These are phyloP conservation scores for Glandiceps talaboti DNA, from an alignment of 53 echinoderm and acorn worm genomes.

Conservation along the genomic window DNA sequence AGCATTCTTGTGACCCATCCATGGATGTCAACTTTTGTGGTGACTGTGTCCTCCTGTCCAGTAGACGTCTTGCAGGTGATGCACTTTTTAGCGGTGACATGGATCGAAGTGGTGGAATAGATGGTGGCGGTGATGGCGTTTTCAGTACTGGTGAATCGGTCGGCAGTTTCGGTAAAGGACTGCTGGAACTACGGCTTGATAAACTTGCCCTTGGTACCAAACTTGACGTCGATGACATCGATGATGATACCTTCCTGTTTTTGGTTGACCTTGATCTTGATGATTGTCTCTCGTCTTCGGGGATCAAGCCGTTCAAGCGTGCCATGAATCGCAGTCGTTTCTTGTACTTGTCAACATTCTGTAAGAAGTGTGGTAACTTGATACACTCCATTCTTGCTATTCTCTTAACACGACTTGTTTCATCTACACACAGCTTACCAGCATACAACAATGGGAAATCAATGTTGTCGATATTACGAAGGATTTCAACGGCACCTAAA, in stretches of 20 bases:
- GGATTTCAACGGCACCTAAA: constrained; percentile 77
- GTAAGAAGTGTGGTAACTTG: constrained; percentile 63
- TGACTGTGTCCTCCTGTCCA: neutral
- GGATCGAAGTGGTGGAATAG: neutral
- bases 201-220: neutral
- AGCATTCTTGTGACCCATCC: neutral
- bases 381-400: constrained; percentile 61
- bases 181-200: neutral
- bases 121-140: neutral
- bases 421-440: constrained; percentile 63
- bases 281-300: neutral
- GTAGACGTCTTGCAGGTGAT: neutral
- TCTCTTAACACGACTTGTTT: constrained; percentile 50
- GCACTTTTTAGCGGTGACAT: neutral
- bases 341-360: constrained; percentile 39
- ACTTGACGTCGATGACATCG: neutral
- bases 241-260: neutral
- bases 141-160: neutral
- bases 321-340: constrained; percentile 52
- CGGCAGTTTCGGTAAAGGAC: neutral
- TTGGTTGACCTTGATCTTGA: neutral
- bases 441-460: constrained; percentile 63
- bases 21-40: neutral
- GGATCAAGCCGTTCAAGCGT: constrained; percentile 32
- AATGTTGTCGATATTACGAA: constrained; percentile 55